Conservation (phyloP, 2,888 invertebrate genomes). For the Ectemnius lituratus region DNA sequence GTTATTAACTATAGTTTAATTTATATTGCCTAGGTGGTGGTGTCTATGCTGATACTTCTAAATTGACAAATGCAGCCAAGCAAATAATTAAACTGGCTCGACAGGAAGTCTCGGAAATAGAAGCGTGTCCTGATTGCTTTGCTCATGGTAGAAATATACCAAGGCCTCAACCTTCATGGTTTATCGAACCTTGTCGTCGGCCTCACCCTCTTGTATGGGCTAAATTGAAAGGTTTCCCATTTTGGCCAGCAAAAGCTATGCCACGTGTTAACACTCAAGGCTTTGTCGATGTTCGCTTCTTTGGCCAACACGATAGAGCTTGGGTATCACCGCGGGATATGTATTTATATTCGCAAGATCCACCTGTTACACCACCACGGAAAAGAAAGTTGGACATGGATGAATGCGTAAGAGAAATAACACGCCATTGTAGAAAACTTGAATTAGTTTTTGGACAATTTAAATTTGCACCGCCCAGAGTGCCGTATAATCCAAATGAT, state of each 20-base stretch:
- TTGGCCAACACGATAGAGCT: slow-evolving; percentile 96
- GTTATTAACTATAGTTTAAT: neutral
- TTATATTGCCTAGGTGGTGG: slow-evolving; percentile 80
- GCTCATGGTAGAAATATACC: slow-evolving; percentile 85
- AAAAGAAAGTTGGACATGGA: slow-evolving; percentile 73
- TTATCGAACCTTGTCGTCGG: slow-evolving; percentile 92
- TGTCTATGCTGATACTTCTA: slow-evolving; percentile 79
- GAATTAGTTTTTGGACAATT: slow-evolving; percentile 73
- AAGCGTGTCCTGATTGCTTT: slow-evolving; percentile 96
- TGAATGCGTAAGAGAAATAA: slow-evolving; percentile 72
- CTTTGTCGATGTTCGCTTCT: slow-evolving; percentile 93
- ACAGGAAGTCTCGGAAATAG: slow-evolving; percentile 94
- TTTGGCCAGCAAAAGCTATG: slow-evolving; percentile 98
- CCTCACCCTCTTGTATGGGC: slow-evolving; percentile 97
- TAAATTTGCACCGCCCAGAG: slow-evolving; percentile 69
- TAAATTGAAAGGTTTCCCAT: slow-evolving; percentile 97
- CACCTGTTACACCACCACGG: slow-evolving; percentile 70
- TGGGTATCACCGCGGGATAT: slow-evolving; percentile 93
- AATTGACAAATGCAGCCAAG: slow-evolving; percentile 87
- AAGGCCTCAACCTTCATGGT: slow-evolving; percentile 86
- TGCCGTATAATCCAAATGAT: slow-evolving; percentile 73
- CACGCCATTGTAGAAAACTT: slow-evolving; percentile 71
- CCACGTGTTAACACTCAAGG: slow-evolving; percentile 82
- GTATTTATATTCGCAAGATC: slow-evolving; percentile 87
- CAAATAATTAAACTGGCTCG: slow-evolving; percentile 90